Evolutionary conservation across 2,113 vertebrate species (phyloP).

Genomic region (Sorex araneus): DNA sequence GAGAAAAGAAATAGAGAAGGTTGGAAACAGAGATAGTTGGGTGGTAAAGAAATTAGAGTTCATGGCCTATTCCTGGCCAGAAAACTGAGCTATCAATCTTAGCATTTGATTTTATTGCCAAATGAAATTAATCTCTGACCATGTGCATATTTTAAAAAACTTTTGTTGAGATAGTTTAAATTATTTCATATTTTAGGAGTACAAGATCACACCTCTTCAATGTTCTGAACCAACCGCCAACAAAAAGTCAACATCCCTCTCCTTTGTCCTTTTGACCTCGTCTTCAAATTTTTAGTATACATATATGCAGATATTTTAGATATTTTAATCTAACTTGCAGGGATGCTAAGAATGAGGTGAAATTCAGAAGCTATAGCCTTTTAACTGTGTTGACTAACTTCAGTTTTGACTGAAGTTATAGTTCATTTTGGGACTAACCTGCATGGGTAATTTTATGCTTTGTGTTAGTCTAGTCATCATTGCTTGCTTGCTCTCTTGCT

Average conservation of each 20-base stretch:
- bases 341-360: neutral
- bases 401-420: neutral
- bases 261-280: too few species aligned
- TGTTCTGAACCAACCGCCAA: too few species aligned
- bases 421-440: slow-evolving; percentile 40
- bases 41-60: neutral
- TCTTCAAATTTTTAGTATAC: too few species aligned
- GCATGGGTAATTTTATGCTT: slow-evolving; percentile 12
- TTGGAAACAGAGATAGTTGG: neutral
- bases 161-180: too few species aligned
- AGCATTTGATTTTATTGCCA: neutral
- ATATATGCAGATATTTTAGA: too few species aligned
- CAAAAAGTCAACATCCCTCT: too few species aligned
- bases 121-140: slow-evolving; percentile 30
- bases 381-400: neutral
- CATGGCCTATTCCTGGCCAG: neutral
- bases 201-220: too few species aligned
- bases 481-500: neutral
- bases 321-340: neutral
- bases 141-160: neutral
- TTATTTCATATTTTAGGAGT: too few species aligned
- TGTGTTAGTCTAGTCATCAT: neutral
- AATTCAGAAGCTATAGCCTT: neutral
- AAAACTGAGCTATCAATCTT: neutral
- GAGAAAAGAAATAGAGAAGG: neutral